These are phyloP conservation scores for Meleagris gallopavo DNA, from an alignment of 2,113 vertebrate genomes.

Conservation along the genomic window DNA sequence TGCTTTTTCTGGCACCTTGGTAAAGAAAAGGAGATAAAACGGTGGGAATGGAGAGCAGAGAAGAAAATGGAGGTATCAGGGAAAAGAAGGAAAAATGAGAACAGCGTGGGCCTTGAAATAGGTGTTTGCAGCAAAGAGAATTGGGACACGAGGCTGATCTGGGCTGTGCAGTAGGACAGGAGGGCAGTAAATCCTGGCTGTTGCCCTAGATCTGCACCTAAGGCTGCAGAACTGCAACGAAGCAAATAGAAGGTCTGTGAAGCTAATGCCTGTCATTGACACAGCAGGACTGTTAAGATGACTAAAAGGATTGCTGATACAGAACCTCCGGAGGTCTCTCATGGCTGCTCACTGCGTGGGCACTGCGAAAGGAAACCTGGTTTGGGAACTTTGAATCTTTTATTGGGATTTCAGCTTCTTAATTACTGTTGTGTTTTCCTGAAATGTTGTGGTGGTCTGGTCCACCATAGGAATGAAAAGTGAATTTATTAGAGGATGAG, in stretches of 20 bases:
- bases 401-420: not conserved
- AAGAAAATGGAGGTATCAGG: not conserved
- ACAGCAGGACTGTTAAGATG: not conserved
- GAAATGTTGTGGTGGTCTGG: not conserved
- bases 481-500: not conserved
- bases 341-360: not conserved
- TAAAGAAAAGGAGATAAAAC: not conserved
- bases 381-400: not conserved
- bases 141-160: not conserved
- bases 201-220: not conserved
- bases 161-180: not conserved
- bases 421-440: not conserved
- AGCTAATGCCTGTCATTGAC: not conserved
- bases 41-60: not conserved
- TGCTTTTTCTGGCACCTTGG: not conserved
- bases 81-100: not conserved
- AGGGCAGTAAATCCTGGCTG: conserved; percentile 42
- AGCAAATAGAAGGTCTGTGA: not conserved
- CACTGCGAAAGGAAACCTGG: not conserved
- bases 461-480: not conserved
- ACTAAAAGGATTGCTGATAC: not conserved
- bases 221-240: not conserved
- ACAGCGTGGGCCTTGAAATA: not conserved
- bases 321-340: not conserved
- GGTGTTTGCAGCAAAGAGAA: not conserved